Evolutionary conservation across 2,797 vertebrate genomes (phyloP).

Genomic region (Characodon lateralis): DNA sequence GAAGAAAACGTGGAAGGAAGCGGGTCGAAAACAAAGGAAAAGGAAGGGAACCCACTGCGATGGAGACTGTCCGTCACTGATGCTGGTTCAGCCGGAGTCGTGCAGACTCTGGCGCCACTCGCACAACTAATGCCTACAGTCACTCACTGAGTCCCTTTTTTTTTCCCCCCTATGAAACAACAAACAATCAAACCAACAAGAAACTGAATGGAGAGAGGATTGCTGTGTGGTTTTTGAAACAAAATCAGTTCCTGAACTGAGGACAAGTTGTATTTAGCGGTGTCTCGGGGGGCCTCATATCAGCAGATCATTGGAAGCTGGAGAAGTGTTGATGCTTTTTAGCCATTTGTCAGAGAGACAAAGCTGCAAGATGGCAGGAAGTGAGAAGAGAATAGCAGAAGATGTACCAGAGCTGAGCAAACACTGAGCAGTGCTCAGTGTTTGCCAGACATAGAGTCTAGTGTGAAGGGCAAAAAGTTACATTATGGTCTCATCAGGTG

Average conservation of each 20-base stretch:
- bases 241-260: constrained; percentile 25
- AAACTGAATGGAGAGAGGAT: constrained; percentile 29
- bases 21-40: constrained; percentile 83
- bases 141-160: constrained; percentile 45
- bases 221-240: constrained; percentile 18
- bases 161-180: constrained; percentile 35
- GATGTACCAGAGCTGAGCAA: too few species aligned
- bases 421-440: background rate
- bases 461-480: background rate
- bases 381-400: background rate
- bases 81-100: constrained; percentile 66
- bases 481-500: background rate
- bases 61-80: constrained; percentile 72
- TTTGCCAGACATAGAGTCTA: background rate
- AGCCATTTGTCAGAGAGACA: constrained; percentile 2
- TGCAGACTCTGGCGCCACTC: constrained; percentile 70
- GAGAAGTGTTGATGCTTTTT: background rate
- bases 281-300: background rate
- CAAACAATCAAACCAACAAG: constrained; percentile 34
- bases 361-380: constrained; percentile 12
- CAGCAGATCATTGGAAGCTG: background rate
- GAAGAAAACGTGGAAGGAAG: constrained; percentile 86
- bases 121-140: constrained; percentile 55
- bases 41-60: constrained; percentile 79
- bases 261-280: constrained; percentile 14